Evolutionary conservation across 2,888 invertebrate species (phyloP).

Genomic region (Diarsia mendica): DNA sequence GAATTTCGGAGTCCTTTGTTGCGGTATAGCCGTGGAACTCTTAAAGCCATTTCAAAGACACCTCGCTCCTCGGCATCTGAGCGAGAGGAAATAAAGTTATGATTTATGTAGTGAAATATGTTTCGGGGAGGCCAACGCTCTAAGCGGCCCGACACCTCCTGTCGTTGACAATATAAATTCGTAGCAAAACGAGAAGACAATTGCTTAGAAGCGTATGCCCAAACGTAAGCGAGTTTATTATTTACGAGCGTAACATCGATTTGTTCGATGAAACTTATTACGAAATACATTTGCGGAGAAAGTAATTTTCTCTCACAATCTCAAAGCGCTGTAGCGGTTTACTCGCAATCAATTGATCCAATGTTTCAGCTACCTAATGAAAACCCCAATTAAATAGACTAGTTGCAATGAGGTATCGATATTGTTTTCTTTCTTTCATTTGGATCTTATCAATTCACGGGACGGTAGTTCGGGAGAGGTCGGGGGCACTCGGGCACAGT

Average conservation of each 20-base stretch:
- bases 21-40: slow-evolving; percentile 82
- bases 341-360: slow-evolving; percentile 79
- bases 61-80: slow-evolving; percentile 81
- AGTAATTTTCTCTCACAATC: slow-evolving; percentile 68
- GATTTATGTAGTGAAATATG: slow-evolving; percentile 90
- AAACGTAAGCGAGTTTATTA: slow-evolving; percentile 61
- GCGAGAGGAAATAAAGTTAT: slow-evolving; percentile 90
- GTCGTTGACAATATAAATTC: slow-evolving; percentile 82
- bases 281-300: slow-evolving; percentile 38
- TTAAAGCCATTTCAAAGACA: slow-evolving; percentile 88
- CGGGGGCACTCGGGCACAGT: slow-evolving; percentile 50
- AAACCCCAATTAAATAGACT: slow-evolving; percentile 66
- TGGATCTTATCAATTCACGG: slow-evolving; percentile 20
- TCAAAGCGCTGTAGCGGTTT: slow-evolving; percentile 77
- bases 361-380: slow-evolving; percentile 75
- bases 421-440: slow-evolving; percentile 41
- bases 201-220: slow-evolving; percentile 73
- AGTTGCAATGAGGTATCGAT: slow-evolving; percentile 59
- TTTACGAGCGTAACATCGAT: slow-evolving; percentile 61
- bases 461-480: slow-evolving; percentile 26
- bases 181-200: slow-evolving; percentile 77
- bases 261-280: slow-evolving; percentile 50
- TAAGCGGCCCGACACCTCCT: slow-evolving; percentile 77
- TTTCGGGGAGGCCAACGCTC: slow-evolving; percentile 78
- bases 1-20: slow-evolving; percentile 87